These are phyloP conservation scores for Gortyna flavago DNA, from an alignment of 2,888 invertebrate species.

Conservation along the genomic window DNA sequence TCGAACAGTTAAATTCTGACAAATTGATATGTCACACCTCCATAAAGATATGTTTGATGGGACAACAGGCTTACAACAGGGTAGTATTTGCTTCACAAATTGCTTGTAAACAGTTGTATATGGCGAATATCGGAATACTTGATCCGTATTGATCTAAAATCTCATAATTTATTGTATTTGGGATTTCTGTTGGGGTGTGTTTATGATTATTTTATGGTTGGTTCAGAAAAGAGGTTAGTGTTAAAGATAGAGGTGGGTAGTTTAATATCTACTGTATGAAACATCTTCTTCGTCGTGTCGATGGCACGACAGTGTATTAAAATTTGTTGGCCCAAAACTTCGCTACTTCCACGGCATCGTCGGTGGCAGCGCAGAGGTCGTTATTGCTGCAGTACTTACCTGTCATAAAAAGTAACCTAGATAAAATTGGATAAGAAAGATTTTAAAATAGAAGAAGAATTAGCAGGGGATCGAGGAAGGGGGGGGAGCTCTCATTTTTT, in stretches of 20 bases:
- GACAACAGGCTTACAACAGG: slow-evolving; percentile 5
- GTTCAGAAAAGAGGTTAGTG: slow-evolving; percentile 14
- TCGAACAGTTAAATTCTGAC: slow-evolving; percentile 24
- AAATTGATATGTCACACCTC: slow-evolving; percentile 19
- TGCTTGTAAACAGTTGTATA: slow-evolving; percentile 18
- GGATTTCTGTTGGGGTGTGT: slow-evolving; percentile 16
- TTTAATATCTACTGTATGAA: slow-evolving; percentile 11
- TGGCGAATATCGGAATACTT: slow-evolving; percentile 13
- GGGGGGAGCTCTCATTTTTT: too few species aligned
- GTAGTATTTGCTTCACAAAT: slow-evolving; percentile 24
- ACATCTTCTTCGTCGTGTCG: not conserved
- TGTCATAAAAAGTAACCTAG: too few species aligned
- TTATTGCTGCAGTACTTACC: too few species aligned
- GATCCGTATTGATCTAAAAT: slow-evolving; percentile 16
- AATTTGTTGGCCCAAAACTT: too few species aligned
- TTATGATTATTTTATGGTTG: slow-evolving; percentile 35
- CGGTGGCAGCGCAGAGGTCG: too few species aligned
- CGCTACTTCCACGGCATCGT: too few species aligned
- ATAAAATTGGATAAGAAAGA: too few species aligned
- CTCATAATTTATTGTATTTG: slow-evolving; percentile 26
- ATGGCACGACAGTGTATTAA: too few species aligned
- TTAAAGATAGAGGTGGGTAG: not conserved
- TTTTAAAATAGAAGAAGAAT: too few species aligned
- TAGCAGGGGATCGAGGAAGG: too few species aligned
- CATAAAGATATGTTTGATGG: slow-evolving; percentile 29